phyloP scores from a whole-genome alignment of 2,888 invertebrate species.

The Callimorpha dominula region DNA sequence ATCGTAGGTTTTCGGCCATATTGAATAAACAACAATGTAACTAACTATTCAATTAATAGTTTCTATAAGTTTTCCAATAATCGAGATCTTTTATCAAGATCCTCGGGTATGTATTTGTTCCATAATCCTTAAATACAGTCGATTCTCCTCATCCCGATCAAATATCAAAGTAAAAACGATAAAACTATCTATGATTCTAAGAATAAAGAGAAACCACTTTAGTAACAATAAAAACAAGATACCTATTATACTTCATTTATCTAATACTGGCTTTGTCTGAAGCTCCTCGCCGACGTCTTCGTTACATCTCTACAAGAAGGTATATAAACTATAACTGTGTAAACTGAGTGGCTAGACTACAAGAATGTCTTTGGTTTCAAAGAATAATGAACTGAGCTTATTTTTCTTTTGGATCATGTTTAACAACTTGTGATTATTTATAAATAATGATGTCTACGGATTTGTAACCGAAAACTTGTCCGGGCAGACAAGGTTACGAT shows the following conservation, averaged over 20 bases:
- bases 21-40: too few species aligned
- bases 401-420: constrained; percentile 21
- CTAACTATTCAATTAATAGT: too few species aligned
- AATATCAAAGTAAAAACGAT: constrained; percentile 8
- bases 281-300: constrained; percentile 25
- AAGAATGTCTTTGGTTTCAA: constrained; percentile 33
- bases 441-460: constrained; percentile 14
- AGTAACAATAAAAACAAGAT: constrained; percentile 30
- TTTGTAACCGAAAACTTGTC: constrained; percentile 4
- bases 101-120: neutral
- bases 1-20: too few species aligned
- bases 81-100: too few species aligned
- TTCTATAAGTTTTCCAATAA: too few species aligned
- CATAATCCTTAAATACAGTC: neutral
- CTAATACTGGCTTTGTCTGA: constrained; percentile 33
- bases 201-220: constrained; percentile 21
- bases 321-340: constrained; percentile 36
- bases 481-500: constrained; percentile 14
- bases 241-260: constrained; percentile 36
- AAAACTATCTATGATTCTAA: constrained; percentile 22
- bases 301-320: constrained; percentile 38
- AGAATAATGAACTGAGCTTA: constrained; percentile 34
- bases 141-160: neutral
- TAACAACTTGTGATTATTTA: constrained; percentile 17
- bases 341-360: constrained; percentile 24